Evolutionary conservation across 2,888 invertebrate genomes (phyloP).

Genomic region (Tyria jacobaeae): DNA sequence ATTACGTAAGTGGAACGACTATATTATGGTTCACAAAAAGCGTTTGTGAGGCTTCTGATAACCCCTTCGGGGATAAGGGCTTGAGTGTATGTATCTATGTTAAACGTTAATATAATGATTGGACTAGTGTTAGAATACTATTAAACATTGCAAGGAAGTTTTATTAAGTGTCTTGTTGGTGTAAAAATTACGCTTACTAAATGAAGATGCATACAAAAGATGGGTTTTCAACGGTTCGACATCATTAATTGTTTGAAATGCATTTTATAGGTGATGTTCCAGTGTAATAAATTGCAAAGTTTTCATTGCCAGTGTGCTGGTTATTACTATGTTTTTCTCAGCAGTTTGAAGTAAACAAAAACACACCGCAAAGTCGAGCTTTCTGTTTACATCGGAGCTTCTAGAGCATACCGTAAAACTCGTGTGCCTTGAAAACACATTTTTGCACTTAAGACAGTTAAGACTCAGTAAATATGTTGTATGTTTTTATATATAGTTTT

Average conservation of each 20-base stretch:
- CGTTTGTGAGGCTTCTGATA: no score
- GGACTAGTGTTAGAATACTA: no score
- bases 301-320: slow-evolving; percentile 10
- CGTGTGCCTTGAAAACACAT: neutral
- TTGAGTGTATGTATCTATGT: no score
- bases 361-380: slow-evolving; percentile 10
- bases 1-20: no score
- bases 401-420: neutral
- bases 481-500: no score
- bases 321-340: slow-evolving; percentile 21
- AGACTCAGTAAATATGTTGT: neutral
- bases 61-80: no score
- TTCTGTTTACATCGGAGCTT: slow-evolving; percentile 14
- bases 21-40: no score
- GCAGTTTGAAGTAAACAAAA: slow-evolving; percentile 22
- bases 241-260: neutral
- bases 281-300: slow-evolving; percentile 20
- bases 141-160: no score
- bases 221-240: neutral
- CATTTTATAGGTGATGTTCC: slow-evolving; percentile 12
- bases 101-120: no score
- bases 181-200: no score
- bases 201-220: no score
- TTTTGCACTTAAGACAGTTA: neutral
- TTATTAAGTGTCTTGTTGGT: no score